A percentile compares a stretch with the other conserved stretches of the same genome.
phyloP scores from a whole-genome alignment of 2,888 invertebrate genomes.

The Rosalia funebris region DNA sequence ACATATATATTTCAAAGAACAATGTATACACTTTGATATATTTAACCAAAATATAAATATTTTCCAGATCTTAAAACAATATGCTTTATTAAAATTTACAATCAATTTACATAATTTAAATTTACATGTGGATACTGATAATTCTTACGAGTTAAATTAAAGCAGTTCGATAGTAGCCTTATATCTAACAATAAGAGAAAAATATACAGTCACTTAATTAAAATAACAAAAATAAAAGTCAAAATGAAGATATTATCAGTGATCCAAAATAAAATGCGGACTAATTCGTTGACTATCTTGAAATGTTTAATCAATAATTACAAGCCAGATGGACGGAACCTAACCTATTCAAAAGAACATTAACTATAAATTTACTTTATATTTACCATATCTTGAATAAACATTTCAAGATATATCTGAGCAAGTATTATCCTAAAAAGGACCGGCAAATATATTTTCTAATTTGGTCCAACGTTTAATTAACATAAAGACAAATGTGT shows the following conservation, averaged over 20 bases:
- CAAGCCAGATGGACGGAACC: constrained; percentile 58
- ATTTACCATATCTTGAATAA: constrained; percentile 35
- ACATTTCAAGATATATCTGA: constrained; percentile 28
- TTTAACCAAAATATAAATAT: constrained; percentile 30
- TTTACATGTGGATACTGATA: constrained; percentile 9
- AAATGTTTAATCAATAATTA: constrained; percentile 30
- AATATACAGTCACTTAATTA: constrained; percentile 14
- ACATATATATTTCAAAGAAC: constrained; percentile 41
- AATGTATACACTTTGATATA: constrained; percentile 41
- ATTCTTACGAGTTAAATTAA: constrained; percentile 1
- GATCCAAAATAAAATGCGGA: constrained; percentile 19
- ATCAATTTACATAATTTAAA: constrained; percentile 7
- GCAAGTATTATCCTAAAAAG: constrained; percentile 37
- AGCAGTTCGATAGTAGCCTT: not conserved
- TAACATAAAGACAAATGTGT: constrained; percentile 49
- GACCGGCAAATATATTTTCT: constrained; percentile 44
- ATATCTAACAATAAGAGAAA: not conserved
- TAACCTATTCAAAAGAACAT: constrained; percentile 55
- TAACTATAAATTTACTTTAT: constrained; percentile 38
- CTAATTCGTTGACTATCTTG: constrained; percentile 15
- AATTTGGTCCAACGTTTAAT: constrained; percentile 56
- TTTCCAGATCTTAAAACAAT: constrained; percentile 20
- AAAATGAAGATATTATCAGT: not conserved
- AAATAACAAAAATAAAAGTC: constrained; percentile 33
- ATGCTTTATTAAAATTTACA: constrained; percentile 27